phyloP scores from a whole-genome alignment of 2,113 vertebrate genomes.

The Isichthys henryi region DNA sequence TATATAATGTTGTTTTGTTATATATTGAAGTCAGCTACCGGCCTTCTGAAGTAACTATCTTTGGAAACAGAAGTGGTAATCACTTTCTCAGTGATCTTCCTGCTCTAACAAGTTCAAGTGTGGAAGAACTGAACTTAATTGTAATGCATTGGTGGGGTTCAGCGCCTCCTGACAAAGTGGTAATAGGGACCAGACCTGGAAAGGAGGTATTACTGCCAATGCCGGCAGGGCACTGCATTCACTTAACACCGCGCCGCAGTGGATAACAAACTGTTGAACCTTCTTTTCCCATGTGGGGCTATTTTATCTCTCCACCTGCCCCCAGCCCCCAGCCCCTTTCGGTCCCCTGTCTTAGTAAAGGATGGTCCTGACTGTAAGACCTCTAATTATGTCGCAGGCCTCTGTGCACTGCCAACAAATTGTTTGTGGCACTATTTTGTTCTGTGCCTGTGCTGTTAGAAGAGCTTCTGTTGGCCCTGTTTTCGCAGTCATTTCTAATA shows the following conservation, averaged over 20 bases:
- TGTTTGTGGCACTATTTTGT: not conserved
- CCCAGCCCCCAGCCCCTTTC: not conserved
- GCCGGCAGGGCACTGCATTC: not conserved
- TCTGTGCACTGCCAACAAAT: not conserved
- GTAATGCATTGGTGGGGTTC: not conserved
- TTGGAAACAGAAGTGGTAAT: not conserved
- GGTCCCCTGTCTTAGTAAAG: not conserved
- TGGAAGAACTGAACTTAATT: not conserved
- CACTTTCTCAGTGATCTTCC: not conserved
- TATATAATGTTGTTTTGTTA: not conserved
- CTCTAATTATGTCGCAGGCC: not conserved
- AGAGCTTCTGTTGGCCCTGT: not conserved
- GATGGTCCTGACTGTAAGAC: not conserved
- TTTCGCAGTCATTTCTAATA: not conserved
- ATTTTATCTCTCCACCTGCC: not conserved
- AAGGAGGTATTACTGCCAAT: not conserved
- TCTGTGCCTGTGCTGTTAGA: not conserved
- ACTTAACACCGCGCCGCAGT: not conserved
- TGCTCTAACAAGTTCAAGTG: not conserved
- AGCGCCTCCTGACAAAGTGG: not conserved
- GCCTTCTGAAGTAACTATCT: not conserved
- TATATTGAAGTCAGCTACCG: not conserved
- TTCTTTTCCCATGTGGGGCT: conserved; percentile 6
- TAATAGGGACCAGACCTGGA: not conserved
- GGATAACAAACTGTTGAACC: not conserved